Evolutionary conservation across 2,113 vertebrate species (phyloP).

Genomic region (Pogonocichla stellata): DNA sequence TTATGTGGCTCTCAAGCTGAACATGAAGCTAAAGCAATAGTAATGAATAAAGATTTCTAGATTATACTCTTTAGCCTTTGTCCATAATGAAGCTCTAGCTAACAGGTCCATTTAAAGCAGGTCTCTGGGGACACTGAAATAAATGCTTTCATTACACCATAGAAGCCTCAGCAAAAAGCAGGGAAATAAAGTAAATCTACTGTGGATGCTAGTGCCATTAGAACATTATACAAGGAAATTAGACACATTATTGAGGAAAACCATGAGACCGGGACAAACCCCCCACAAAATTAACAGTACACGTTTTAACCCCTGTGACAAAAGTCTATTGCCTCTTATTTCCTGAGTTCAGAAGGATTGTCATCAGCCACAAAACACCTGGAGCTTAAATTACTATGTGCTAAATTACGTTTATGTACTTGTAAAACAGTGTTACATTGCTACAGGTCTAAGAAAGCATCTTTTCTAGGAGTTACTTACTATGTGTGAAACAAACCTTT

Average conservation of each 20-base stretch:
- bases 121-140: background rate
- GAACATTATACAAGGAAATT: slow-evolving; percentile 34
- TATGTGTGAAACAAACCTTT: background rate
- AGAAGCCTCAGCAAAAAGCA: background rate
- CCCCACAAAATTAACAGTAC: slow-evolving; percentile 21
- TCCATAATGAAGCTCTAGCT: slow-evolving; percentile 16
- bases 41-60: slow-evolving; percentile 22
- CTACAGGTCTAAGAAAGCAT: background rate
- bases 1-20: background rate
- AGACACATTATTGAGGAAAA: slow-evolving; percentile 12
- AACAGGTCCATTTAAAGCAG: slow-evolving; percentile 26
- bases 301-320: background rate
- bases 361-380: slow-evolving; percentile 53
- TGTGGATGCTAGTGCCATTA: slow-evolving; percentile 1
- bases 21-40: background rate
- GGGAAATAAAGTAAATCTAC: slow-evolving; percentile 31
- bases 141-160: slow-evolving; percentile 20
- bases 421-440: slow-evolving; percentile 4
- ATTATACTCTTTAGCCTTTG: slow-evolving; percentile 45
- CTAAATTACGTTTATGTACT: slow-evolving; percentile 54
- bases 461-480: background rate
- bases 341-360: slow-evolving; percentile 10
- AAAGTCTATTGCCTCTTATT: background rate
- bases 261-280: background rate
- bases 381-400: slow-evolving; percentile 6